phyloP scores from a whole-genome alignment of 2,797 vertebrate species.

The Anisognathus igniventris region DNA sequence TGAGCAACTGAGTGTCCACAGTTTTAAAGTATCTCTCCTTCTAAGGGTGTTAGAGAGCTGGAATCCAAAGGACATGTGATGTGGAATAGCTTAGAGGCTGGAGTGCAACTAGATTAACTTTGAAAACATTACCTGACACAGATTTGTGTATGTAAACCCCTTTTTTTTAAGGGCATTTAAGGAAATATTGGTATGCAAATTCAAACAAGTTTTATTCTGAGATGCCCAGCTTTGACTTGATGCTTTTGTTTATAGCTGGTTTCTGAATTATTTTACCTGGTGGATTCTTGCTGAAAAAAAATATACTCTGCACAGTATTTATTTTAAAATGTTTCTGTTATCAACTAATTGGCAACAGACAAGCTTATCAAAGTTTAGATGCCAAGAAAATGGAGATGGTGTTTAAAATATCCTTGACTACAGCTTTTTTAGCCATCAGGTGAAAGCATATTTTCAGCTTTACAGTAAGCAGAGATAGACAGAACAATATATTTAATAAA shows the following conservation, averaged over 20 bases:
- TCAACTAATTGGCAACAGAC: neutral
- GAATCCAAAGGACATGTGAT: neutral
- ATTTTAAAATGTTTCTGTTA: neutral
- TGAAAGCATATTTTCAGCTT: neutral
- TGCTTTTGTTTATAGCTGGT: neutral
- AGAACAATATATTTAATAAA: neutral
- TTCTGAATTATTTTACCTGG: neutral
- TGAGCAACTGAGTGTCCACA: neutral
- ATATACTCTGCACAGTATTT: neutral
- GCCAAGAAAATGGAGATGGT: neutral
- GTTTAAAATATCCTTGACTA: neutral
- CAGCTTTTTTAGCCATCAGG: neutral
- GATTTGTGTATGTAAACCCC: neutral
- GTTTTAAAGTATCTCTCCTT: neutral
- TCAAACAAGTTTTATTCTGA: neutral
- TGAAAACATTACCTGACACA: neutral
- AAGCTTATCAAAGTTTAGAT: neutral
- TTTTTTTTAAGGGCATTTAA: neutral
- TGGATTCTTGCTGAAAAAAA: neutral
- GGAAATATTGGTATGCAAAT: neutral
- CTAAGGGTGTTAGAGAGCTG: neutral
- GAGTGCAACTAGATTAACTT: neutral
- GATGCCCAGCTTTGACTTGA: neutral
- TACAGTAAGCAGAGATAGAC: neutral
- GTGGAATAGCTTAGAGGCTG: neutral